Base-by-base conservation (phyloP, 2,113 vertebrate genomes). In the Crotalus horridus region DNA sequence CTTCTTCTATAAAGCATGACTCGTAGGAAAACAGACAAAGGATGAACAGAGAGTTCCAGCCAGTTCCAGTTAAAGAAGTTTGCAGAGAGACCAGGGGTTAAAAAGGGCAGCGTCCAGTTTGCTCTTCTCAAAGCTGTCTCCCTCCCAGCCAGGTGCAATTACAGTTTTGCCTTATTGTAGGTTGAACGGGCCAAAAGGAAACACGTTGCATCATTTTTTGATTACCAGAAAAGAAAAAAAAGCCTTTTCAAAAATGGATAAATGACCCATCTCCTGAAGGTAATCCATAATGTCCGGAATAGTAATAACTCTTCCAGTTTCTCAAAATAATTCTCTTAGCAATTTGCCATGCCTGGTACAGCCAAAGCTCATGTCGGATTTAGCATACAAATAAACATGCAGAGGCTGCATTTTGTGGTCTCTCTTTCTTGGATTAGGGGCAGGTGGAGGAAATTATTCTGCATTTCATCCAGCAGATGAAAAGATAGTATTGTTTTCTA, bases 21-120 rank as follows among this genome's bases (percentile, higher is more conserved):
- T 88, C 55, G 8, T 5, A 12, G 21, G 53, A 2, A 21, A 64
- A 74, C 48, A n/a, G 51, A 81, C 53, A 85, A 85, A 85, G 20
- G 11, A 58, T 54, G 33, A 29, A 43, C 7, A 54, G 39, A 88
- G 2, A 6, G 0, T 1, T 6, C 21, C 86, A 56, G 0, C 2
- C 24, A 81, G 48, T 51, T 51, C 48, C 55, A 29, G 48, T 58
- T 12, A 59, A 54, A 53, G n/a, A 17, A 10, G 23, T 4, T 43
- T 91, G 17, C 55, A 61, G 20, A 39, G 15, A 81, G 33, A 81
- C 1, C 74, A 43, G 17, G 33, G 17, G 1, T 39, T 39, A 81
- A 81, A 81, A 74, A 7, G 64, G 12, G 2, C 13, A 74, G 69
- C 15, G 1, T 3, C 69, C 2, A 39, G 15, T 39, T 39, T 39